Percentiles rank a stretch among this genome's conserved stretches.
These are phyloP conservation scores for Scaptomyza pallida DNA, from an alignment of 1,140 invertebrate species.

Conservation along the genomic window DNA sequence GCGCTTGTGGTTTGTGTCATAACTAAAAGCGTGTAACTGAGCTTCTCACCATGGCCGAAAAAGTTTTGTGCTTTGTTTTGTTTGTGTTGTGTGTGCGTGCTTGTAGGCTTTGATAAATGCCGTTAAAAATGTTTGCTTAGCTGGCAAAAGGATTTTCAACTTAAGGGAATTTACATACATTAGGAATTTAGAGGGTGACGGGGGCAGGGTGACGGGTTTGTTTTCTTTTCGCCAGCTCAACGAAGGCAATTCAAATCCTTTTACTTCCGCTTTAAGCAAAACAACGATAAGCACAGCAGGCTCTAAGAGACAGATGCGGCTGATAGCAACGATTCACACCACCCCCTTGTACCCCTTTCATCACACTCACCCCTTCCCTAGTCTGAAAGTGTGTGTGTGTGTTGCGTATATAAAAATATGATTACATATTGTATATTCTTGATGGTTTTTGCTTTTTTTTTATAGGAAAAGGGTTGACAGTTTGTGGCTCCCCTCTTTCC, in stretches of 20 bases:
- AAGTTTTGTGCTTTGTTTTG: conserved; percentile 25
- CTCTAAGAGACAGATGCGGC: conserved; percentile 64
- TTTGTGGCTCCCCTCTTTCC: conserved; percentile 12
- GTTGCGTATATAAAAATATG: conserved; percentile 70
- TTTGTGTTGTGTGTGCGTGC: neutral
- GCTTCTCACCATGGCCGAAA: conserved; percentile 34
- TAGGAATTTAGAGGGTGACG: conserved; percentile 12
- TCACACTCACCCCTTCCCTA: neutral
- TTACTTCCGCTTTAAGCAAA: conserved; percentile 76
- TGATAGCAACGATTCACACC: conserved; percentile 75
- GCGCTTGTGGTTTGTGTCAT: conserved; percentile 10
- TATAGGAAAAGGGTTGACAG: conserved; percentile 70
- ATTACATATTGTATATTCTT: conserved; percentile 77
- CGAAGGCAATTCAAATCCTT: conserved; percentile 77
- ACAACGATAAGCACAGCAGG: conserved; percentile 30
- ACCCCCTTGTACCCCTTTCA: neutral
- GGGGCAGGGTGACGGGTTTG: conserved; percentile 31
- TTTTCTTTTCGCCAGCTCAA: conserved; percentile 56
- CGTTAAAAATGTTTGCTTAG: conserved; percentile 68
- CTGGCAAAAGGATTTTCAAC: conserved; percentile 64
- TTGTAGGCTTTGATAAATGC: conserved; percentile 31
- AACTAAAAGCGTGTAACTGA: conserved; percentile 1
- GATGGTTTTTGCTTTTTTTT: conserved; percentile 13
- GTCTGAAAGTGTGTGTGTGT: conserved; percentile 48
- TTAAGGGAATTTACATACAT: conserved; percentile 74